phyloP scores from a whole-genome alignment of 2,888 invertebrate genomes.

The Amiota communis region DNA sequence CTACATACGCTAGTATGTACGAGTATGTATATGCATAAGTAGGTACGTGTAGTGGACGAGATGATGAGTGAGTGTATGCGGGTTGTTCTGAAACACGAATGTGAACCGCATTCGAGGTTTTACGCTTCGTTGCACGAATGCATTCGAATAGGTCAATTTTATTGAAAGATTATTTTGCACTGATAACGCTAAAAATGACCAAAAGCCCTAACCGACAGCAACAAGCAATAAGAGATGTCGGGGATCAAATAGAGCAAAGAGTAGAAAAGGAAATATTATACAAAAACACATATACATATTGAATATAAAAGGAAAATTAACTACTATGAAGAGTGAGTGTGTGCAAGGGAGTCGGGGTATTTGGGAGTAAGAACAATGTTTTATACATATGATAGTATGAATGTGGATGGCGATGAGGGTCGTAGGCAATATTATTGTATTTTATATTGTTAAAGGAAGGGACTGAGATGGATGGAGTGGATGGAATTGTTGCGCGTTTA shows the following conservation, averaged over 20 bases:
- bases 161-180: slow-evolving; percentile 71
- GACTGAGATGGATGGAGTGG: too few species aligned
- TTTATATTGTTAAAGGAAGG: too few species aligned
- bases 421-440: slow-evolving; percentile 5
- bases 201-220: slow-evolving; percentile 39
- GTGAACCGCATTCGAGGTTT: slow-evolving; percentile 51
- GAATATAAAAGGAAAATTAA: too few species aligned
- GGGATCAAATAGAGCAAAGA: slow-evolving; percentile 39
- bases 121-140: slow-evolving; percentile 60
- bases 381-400: background rate
- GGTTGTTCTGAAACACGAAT: background rate
- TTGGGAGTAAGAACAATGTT: background rate
- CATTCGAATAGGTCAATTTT: slow-evolving; percentile 41
- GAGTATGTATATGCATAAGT: too few species aligned
- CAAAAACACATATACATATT: slow-evolving; percentile 34
- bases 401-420: background rate
- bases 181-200: slow-evolving; percentile 67
- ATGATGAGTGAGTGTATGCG: background rate
- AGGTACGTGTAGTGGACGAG: too few species aligned
- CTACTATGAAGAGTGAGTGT: background rate
- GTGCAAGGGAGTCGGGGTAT: slow-evolving; percentile 31
- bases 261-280: slow-evolving; percentile 31
- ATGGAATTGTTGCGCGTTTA: slow-evolving; percentile 61
- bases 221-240: slow-evolving; percentile 4
- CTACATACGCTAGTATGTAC: too few species aligned